Percentiles rank a stretch among this genome's conserved stretches.
These are phyloP conservation scores for Sphenopsis melanotis DNA, from an alignment of 2,797 vertebrate species.

Conservation along the genomic window DNA sequence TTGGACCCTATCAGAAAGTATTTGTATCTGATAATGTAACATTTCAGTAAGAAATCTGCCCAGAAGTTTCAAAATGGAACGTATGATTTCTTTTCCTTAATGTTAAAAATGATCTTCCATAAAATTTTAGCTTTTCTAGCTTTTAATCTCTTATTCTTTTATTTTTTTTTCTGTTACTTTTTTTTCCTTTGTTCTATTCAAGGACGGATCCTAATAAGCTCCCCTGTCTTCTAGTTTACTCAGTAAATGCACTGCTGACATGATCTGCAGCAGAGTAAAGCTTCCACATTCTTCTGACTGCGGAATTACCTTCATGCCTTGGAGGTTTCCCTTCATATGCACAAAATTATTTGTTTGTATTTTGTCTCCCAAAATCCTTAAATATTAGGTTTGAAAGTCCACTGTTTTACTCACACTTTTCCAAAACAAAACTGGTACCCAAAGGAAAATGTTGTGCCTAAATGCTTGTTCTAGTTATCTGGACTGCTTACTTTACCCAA, in stretches of 20 bases:
- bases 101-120: neutral
- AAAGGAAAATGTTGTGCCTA: neutral
- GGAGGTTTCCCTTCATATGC: neutral
- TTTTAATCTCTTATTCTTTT: neutral
- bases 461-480: neutral
- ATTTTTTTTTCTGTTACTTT: neutral
- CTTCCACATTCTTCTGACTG: neutral
- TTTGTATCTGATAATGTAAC: neutral
- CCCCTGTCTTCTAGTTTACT: neutral
- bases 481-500: neutral
- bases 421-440: neutral
- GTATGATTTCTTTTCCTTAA: neutral
- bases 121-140: neutral
- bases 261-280: neutral
- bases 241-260: neutral
- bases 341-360: neutral
- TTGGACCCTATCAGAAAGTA: neutral
- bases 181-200: neutral
- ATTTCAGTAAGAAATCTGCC: neutral
- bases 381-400: neutral
- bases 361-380: neutral
- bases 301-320: neutral
- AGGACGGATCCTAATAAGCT: neutral
- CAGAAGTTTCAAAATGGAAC: neutral
- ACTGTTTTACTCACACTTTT: neutral